Percentiles rank a stretch among this genome's conserved stretches.
phyloP scores from a whole-genome alignment of 2,113 vertebrate species.

The Odontophorus gujanensis region DNA sequence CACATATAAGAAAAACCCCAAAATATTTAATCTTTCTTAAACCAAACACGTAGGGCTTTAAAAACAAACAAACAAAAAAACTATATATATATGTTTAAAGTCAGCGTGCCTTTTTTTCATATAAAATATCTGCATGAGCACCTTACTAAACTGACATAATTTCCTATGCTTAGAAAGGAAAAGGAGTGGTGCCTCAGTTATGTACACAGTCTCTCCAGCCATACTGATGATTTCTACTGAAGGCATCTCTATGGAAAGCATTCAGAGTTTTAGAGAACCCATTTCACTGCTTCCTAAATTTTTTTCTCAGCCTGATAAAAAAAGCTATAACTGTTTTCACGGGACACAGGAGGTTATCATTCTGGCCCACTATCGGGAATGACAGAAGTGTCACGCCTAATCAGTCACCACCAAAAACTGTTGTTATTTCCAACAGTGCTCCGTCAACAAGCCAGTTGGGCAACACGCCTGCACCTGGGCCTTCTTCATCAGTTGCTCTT shows the following conservation, averaged over 20 bases:
- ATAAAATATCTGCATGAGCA: not conserved
- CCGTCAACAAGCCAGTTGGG: conserved; percentile 6
- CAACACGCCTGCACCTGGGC: not conserved
- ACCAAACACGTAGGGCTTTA: not conserved
- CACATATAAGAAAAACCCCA: rapidly evolving
- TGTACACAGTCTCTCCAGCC: rapidly evolving
- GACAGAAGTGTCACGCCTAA: conserved; percentile 63
- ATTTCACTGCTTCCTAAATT: not conserved
- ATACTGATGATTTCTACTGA: not conserved
- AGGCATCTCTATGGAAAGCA: not conserved
- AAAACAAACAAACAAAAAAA: not conserved
- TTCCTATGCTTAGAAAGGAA: not conserved
- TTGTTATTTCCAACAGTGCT: conserved; percentile 10
- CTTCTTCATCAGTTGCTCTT: not conserved
- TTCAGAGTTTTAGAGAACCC: not conserved
- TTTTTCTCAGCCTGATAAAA: not conserved
- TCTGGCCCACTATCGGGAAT: conserved; percentile 43
- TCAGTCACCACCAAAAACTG: conserved; percentile 27
- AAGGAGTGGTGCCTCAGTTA: not conserved
- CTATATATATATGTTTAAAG: not conserved
- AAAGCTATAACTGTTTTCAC: not conserved
- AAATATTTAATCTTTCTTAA: not conserved
- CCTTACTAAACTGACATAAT: not conserved
- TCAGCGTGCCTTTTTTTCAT: not conserved
- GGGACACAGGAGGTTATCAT: conserved; percentile 43